Evolutionary conservation across 1,140 invertebrate species (phyloP), one percentile per base, ranked within the genome.

Genomic region (Bombus haemorrhoidalis): DNA sequence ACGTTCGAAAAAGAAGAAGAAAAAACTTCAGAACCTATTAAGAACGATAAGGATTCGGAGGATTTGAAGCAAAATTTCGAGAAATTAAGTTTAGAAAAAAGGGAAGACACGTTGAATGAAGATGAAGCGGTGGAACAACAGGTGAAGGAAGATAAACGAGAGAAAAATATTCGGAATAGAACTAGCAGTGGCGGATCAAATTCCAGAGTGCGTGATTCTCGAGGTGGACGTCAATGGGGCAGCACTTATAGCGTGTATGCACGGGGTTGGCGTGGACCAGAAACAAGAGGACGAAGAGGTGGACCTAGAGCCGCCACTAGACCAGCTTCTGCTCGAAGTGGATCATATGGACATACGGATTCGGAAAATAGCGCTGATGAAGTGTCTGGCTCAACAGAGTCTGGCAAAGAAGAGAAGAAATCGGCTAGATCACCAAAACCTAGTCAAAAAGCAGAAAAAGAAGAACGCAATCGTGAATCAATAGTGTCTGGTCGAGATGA

Each of bases 311-410:
- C 92, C 0, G 76, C 92, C 5, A 92, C 93, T 25, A 93, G 94
- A 39, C 91, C 93, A 32, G 90, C 93, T 53, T 93, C 93, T 0
- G 92, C 90, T 0, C 93, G 94, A 66, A 94, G 93, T 72, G 94
- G 95, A 57, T 95, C 91, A 0, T 95, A 95, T 28, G 93, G 93
- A n/a, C 94, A 95, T 37, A 95, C 95, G 2, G 96, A 97, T 88
- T 96, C 96, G 18, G 96, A 97, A 83, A 95, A 95, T 8, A 96
- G 96, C 68, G 95, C 95, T 2, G 96, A 97, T 68, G 96, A 96
- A 75, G 91, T 96, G 59, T 95, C 95, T 9, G 94, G 92, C 1
- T 95, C 95, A 0, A 95, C 94, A 1, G 96, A 96, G 78, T 94
- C 94, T 13, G 93, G 93, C 18, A 96, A 96, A 81, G 95, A 96